phyloP scores from a whole-genome alignment of 2,797 vertebrate species.

The Pangasius larnaudii region DNA sequence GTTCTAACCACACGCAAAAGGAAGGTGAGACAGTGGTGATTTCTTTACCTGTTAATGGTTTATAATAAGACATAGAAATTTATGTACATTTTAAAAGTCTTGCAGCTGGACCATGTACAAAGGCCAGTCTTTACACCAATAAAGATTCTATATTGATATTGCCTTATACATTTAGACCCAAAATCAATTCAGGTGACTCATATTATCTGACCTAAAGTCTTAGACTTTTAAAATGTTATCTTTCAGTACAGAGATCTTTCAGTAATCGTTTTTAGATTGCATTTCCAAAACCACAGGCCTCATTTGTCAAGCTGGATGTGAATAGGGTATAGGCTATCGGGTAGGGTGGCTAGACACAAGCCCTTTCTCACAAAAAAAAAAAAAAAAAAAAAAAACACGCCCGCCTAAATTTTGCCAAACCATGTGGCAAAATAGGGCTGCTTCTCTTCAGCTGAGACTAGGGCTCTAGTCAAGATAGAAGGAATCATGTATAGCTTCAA shows the following conservation, averaged over 20 bases:
- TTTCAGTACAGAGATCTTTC: not conserved
- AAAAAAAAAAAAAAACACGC: too few relatives aligned
- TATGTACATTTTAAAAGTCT: not conserved
- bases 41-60: not conserved
- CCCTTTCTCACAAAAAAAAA: too few relatives aligned
- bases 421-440: too few relatives aligned
- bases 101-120: not conserved
- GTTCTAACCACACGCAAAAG: slow-evolving; percentile 90
- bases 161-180: not conserved
- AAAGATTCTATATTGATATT: not conserved
- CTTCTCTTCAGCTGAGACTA: too few relatives aligned
- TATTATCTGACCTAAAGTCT: not conserved
- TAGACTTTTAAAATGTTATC: too few relatives aligned
- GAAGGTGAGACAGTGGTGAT: slow-evolving; percentile 76
- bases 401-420: too few relatives aligned
- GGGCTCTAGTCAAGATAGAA: too few relatives aligned
- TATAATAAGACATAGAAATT: not conserved
- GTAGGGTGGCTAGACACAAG: too few relatives aligned
- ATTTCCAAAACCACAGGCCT: not conserved
- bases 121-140: not conserved
- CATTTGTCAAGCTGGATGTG: not conserved
- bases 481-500: too few relatives aligned
- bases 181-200: not conserved
- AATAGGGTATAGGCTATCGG: not conserved
- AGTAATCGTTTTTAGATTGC: not conserved